phyloP scores from a whole-genome alignment of 2,888 invertebrate genomes.

The Caenorhabditis sp. region DNA sequence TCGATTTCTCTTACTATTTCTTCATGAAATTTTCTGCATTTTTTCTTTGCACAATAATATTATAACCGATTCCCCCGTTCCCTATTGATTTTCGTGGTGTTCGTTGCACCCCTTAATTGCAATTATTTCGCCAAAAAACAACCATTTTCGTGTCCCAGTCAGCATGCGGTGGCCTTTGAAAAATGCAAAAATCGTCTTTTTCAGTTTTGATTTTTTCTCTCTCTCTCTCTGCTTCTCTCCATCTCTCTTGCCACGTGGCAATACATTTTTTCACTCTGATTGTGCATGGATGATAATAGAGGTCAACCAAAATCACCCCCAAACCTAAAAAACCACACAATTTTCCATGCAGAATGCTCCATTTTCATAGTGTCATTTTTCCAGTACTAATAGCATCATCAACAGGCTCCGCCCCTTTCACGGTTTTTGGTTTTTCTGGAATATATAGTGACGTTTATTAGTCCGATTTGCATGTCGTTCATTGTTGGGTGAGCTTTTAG shows the following conservation, averaged over 20 bases:
- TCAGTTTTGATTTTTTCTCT: background rate
- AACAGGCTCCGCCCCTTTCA: background rate
- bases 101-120: background rate
- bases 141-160: too few species aligned
- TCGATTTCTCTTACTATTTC: constrained; percentile 1
- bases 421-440: background rate
- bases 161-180: too few species aligned
- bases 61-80: background rate
- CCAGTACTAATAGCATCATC: background rate
- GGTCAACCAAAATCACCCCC: too few species aligned
- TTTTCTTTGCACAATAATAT: background rate
- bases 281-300: constrained; percentile 54
- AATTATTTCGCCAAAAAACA: too few species aligned
- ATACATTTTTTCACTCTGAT: background rate
- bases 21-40: background rate
- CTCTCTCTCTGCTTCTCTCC: constrained; percentile 3
- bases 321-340: background rate
- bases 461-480: background rate
- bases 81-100: constrained; percentile 27
- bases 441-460: too few species aligned
- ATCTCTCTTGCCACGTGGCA: constrained; percentile 17
- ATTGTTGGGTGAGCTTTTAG: too few species aligned
- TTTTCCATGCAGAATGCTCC: background rate
- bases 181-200: background rate
- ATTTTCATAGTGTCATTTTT: background rate